phyloP scores from a whole-genome alignment of 30 jellyfish, hydroid and myxozoan species.

The Aurelia sp. region DNA sequence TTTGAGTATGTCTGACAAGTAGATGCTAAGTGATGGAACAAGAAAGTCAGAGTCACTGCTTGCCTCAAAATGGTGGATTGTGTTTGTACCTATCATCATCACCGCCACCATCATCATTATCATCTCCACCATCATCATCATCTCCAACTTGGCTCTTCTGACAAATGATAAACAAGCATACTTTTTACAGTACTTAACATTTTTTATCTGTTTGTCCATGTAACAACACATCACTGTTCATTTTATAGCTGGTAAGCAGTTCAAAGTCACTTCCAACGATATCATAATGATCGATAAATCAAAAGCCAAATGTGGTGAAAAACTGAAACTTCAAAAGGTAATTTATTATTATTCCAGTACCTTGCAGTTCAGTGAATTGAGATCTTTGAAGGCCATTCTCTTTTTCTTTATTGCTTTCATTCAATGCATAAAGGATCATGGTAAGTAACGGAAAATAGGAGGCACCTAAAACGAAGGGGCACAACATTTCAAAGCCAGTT shows the following conservation, averaged over 20 bases:
- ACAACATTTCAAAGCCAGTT: no score
- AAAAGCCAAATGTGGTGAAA: conserved; percentile 90
- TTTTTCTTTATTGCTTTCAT: background rate
- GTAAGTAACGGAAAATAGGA: background rate
- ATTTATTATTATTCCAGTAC: background rate
- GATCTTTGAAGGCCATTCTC: background rate
- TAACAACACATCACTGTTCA: background rate
- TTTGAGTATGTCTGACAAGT: no score
- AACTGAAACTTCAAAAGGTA: conserved; percentile 79
- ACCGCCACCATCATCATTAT: no score
- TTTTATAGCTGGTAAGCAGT: conserved; percentile 68
- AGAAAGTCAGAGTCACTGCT: no score
- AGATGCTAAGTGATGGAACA: no score
- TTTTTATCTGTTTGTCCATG: background rate
- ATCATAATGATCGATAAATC: conserved; percentile 70
- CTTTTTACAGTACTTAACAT: background rate
- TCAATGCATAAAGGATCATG: background rate
- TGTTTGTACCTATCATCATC: background rate
- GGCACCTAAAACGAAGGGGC: no score
- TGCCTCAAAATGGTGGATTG: no score
- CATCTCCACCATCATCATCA: no score
- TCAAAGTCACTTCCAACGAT: conserved; percentile 81
- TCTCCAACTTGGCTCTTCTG: no score
- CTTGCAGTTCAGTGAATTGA: background rate
- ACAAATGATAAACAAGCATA: no score